Conservation (phyloP, 2,113 vertebrate species). For the Rhea pennata region DNA sequence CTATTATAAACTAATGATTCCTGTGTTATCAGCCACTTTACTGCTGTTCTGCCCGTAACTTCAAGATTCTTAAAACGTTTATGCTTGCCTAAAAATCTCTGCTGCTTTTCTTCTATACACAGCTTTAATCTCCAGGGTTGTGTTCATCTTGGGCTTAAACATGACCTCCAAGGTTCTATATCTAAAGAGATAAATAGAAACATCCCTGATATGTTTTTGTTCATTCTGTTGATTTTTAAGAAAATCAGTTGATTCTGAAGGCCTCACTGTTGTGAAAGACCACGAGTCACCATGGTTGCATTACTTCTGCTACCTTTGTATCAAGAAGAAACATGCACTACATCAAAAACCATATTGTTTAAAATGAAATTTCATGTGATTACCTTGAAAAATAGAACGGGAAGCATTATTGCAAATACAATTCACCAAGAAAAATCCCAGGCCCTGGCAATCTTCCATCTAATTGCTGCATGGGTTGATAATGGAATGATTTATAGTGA, state of each 20-base stretch:
- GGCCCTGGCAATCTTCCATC: neutral
- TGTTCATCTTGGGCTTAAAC: neutral
- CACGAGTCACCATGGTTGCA: neutral
- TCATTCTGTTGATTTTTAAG: neutral
- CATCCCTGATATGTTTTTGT: neutral
- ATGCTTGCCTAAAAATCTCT: neutral
- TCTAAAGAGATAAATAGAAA: neutral
- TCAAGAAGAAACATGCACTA: neutral
- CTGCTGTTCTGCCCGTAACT: neutral
- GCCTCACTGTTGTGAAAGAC: neutral
- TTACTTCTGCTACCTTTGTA: neutral
- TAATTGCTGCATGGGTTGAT: neutral
- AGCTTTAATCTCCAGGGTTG: slow-evolving; percentile 15
- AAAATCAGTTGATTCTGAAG: neutral
- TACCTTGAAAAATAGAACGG: neutral
- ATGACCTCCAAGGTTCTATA: neutral
- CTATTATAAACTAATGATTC: neutral
- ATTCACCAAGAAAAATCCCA: neutral
- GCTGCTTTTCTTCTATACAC: neutral
- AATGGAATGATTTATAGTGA: neutral
- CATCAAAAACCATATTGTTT: neutral
- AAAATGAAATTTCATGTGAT: neutral
- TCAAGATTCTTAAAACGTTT: neutral
- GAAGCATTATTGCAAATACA: neutral
- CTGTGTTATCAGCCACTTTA: neutral